A percentile compares a stretch with the other conserved stretches of the same genome.
Conservation (phyloP, 2,797 vertebrate genomes). For the Darevskia nairensis region DNA sequence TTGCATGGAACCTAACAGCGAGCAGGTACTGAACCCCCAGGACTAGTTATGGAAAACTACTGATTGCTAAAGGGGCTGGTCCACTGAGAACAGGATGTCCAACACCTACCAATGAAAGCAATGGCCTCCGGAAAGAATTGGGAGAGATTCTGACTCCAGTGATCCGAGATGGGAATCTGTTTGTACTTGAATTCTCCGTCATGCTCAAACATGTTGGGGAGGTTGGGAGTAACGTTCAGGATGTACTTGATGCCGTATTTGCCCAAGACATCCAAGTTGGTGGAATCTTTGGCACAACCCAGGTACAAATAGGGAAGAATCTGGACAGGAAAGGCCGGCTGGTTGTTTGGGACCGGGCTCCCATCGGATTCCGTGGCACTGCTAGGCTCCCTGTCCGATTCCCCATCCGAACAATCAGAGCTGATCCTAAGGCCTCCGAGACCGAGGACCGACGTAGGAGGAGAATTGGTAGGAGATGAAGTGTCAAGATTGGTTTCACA, state of each 20-base stretch:
- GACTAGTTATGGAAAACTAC: slow-evolving; percentile 31
- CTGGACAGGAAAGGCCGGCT: slow-evolving; percentile 97
- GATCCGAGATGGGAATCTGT: slow-evolving; percentile 99
- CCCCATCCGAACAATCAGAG: slow-evolving; percentile 94
- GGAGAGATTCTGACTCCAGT: slow-evolving; percentile 99
- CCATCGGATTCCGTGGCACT: slow-evolving; percentile 96
- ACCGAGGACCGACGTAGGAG: slow-evolving; percentile 91
- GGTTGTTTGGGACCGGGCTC: slow-evolving; percentile 92
- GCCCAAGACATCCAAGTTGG: slow-evolving; percentile 94
- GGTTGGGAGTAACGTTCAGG: slow-evolving; percentile 98
- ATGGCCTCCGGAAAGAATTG: slow-evolving; percentile 99
- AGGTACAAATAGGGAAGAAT: slow-evolving; percentile 97
- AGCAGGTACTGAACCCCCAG: slow-evolving; percentile 4
- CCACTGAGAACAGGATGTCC: slow-evolving; percentile 44
- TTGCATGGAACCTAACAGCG: neutral
- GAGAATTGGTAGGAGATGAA: slow-evolving; percentile 91
- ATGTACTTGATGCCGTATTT: slow-evolving; percentile 99
- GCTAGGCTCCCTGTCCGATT: slow-evolving; percentile 94
- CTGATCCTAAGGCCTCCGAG: slow-evolving; percentile 95
- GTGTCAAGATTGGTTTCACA: slow-evolving; percentile 95
- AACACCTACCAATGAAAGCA: slow-evolving; percentile 95
- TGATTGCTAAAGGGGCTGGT: slow-evolving; percentile 49
- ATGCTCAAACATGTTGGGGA: slow-evolving; percentile 98
- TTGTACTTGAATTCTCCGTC: slow-evolving; percentile 98
- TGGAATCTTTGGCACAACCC: slow-evolving; percentile 98